Evolutionary conservation across 2,113 vertebrate species (phyloP), one percentile per base, ranked within the genome.

Genomic region (Halichoeres trimaculatus): DNA sequence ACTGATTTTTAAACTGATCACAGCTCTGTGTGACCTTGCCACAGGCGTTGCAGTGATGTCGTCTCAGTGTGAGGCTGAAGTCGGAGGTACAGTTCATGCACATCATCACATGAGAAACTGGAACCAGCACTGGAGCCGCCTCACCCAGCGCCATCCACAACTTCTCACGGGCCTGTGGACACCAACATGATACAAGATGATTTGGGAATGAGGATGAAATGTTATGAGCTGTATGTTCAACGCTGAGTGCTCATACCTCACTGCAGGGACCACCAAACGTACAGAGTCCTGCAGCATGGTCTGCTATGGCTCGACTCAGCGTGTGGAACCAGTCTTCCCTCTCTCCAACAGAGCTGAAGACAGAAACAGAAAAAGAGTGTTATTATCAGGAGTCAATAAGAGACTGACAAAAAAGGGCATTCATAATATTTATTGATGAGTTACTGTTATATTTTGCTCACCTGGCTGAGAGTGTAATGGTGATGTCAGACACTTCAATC

Each of bases 31-130:
- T 71, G 71, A 99, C 98, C 97, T 99, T 99, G 62, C 98, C 98
- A 2, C 98, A 99, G 23, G 97, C 96, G 0, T 98, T 96, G 84
- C 97, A 99, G 76, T 99, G 97, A 65, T 98, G 97, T 30, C 97
- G 91, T 79, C 98, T 92, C 82, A 98, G 91, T 0, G 96, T 98
- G 70, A 99, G 95, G 47, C 96, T 96, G 77, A 99, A 99, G 89
- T 98, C 96, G 24, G 95, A 94, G 55, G 96, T 95, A 4, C 98
- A 99, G 91, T 97, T 97, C 97, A 99, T 99, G 89, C 98, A 99
- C 95, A 97, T 97, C 94, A 96, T 95, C 53, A 95, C 96, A 0
- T 98, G 97, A 10, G 97, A 96, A 83, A 97, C 95, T 0, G 97
- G 96, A 76, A 97, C 95, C 78, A 98, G 85, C 0, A 95, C 94